Evolutionary conservation across 2,113 vertebrate genomes (phyloP).

Genomic region (Entelurus aequoreus): DNA sequence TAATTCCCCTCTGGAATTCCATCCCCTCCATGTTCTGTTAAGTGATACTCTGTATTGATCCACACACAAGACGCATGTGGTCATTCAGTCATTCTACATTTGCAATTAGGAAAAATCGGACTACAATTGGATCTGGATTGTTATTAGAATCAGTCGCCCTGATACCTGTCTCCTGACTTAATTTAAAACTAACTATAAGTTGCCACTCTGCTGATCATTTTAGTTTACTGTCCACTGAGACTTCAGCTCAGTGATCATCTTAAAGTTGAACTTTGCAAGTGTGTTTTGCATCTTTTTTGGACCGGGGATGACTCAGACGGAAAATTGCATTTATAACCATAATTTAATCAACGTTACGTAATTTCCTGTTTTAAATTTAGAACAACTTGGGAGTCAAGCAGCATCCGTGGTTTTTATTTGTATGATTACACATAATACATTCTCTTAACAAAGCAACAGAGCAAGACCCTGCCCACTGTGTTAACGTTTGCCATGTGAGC

Average conservation of each 20-base stretch:
- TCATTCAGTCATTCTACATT: conserved; percentile 10
- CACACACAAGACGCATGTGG: conserved; percentile 36
- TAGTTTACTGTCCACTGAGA: neutral
- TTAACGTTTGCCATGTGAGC: conserved; percentile 41
- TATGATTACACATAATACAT: too few species aligned
- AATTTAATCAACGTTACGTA: too few species aligned
- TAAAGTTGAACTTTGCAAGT: too few species aligned
- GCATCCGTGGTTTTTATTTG: too few species aligned
- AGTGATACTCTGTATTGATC: conserved; percentile 67
- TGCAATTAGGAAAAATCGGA: conserved; percentile 25
- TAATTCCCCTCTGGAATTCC: conserved; percentile 35
- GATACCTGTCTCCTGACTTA: neutral
- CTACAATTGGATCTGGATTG: conserved; percentile 23
- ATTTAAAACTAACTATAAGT: too few species aligned
- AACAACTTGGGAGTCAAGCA: too few species aligned
- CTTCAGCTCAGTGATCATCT: too few species aligned
- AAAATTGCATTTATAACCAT: too few species aligned
- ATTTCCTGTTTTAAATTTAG: too few species aligned
- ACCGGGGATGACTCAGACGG: too few species aligned
- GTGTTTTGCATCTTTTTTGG: too few species aligned
- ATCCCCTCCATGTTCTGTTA: conserved; percentile 45
- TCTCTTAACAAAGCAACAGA: neutral
- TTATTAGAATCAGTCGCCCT: neutral
- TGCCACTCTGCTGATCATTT: neutral
- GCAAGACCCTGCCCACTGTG: conserved; percentile 6